Percentiles rank a stretch among this genome's conserved stretches.
Conservation (phyloP, 2,888 invertebrate genomes). For the Crioceris asparagi region DNA sequence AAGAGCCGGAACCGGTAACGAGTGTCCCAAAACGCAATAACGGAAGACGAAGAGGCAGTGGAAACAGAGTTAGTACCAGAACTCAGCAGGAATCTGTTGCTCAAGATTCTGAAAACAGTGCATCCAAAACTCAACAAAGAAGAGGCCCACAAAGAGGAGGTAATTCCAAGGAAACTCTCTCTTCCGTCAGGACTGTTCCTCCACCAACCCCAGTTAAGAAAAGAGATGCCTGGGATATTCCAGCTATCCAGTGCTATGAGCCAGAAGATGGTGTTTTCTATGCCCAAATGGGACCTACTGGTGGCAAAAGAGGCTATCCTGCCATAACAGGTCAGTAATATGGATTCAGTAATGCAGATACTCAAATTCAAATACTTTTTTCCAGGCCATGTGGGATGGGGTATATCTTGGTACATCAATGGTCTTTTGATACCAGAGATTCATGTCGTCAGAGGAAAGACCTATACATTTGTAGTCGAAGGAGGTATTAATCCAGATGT, state of each 20-base stretch:
- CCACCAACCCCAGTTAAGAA: slow-evolving; percentile 54
- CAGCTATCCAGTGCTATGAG: slow-evolving; percentile 78
- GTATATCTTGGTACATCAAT: slow-evolving; percentile 90
- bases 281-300: slow-evolving; percentile 89
- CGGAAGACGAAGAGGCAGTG: slow-evolving; percentile 14
- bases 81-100: slow-evolving; percentile 13
- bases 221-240: slow-evolving; percentile 70
- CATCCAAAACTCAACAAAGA: slow-evolving; percentile 15
- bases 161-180: neutral
- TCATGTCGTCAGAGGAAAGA: slow-evolving; percentile 74
- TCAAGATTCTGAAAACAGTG: slow-evolving; percentile 21
- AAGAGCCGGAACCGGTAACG: slow-evolving; percentile 13
- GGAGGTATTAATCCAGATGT: slow-evolving; percentile 69
- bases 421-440: slow-evolving; percentile 86
- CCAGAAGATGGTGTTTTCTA: slow-evolving; percentile 86
- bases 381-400: slow-evolving; percentile 86
- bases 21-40: slow-evolving; percentile 11
- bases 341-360: too few relatives aligned
- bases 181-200: slow-evolving; percentile 34
- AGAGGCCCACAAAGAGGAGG: slow-evolving; percentile 11
- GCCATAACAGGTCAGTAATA: slow-evolving; percentile 64
- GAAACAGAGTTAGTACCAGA: slow-evolving; percentile 11
- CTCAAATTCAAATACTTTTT: slow-evolving; percentile 9
- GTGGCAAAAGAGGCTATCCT: slow-evolving; percentile 79
- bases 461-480: slow-evolving; percentile 81